Evolutionary conservation across 2,888 invertebrate species (phyloP), one percentile per base, ranked within the genome.

Genomic region (Danaus chrysippus): DNA sequence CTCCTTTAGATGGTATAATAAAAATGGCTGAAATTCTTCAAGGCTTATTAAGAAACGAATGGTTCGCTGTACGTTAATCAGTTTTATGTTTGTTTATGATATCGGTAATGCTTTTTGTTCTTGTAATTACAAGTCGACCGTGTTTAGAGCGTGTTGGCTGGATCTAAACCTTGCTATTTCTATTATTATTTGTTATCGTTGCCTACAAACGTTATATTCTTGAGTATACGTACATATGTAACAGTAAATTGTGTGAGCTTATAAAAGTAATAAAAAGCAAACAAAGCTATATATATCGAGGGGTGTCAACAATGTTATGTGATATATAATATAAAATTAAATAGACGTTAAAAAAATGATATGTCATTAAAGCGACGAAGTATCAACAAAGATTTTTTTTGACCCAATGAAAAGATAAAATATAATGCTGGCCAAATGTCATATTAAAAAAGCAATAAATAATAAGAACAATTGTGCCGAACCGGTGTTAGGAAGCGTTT

Each of bases 21-120:
- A 82, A 83, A 86, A 85, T 82, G 83, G 78, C 78, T 81, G 82
- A 79, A 79, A 83, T 84, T 85, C 84, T 87, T 88, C 86, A 87
- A 83, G 87, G 84, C 83, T 86, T 84, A 87, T 89, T 89, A 87
- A 81, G 79, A 77, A 81, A 76, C 81, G 83, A 86, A 86, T 59
- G 43, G 53, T 43, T 42, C 41, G 42, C 41, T n/a, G 34, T 53
- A 42, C 52, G 53, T 13, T 58, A 58, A 53, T 58, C 12, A 42
- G 58, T 42, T 58, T 58, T 58, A 58, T 42, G 49, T 53, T 58
- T 58, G 17, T 58, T 19, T 44, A 41, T 42, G 19, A 41, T 41
- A 2, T 49, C 34, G 34, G 34, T 13, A 34, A 3, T 46, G 15
- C 46, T 12, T 17, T n/a, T 17, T 49, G 49, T 49, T 49, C 17